These are phyloP conservation scores for Bubo blakistoni DNA, from an alignment of 2,113 vertebrate species.

Conservation along the genomic window DNA sequence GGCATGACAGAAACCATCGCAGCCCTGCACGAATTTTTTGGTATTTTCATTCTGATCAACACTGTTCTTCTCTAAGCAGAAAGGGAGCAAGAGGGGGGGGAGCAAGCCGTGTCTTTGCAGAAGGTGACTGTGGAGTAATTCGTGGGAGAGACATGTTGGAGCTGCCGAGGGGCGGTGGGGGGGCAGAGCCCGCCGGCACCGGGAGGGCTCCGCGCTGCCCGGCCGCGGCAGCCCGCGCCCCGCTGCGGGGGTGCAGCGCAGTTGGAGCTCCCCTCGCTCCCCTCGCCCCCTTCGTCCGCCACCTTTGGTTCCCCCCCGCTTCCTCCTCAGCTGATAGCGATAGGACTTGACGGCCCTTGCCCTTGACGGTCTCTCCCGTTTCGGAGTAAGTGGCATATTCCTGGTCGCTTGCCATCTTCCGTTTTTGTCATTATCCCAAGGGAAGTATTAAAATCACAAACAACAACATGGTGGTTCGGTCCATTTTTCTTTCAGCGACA, in stretches of 20 bases:
- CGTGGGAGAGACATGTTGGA: not conserved
- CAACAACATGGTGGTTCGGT: conserved; percentile 66
- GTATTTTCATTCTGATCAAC: not conserved
- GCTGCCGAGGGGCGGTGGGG: too few relatives aligned
- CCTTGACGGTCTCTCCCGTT: conserved; percentile 75
- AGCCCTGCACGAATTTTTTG: not conserved
- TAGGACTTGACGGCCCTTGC: conserved; percentile 56
- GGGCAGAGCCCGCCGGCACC: too few relatives aligned
- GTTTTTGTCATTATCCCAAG: conserved; percentile 65
- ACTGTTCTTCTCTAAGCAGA: not conserved
- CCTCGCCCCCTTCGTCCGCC: not conserved
- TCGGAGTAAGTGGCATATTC: conserved; percentile 66
- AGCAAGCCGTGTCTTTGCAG: not conserved
- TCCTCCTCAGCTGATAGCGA: not conserved
- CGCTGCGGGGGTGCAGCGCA: not conserved
- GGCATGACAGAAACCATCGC: not conserved
- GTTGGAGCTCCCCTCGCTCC: not conserved
- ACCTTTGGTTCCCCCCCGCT: not conserved
- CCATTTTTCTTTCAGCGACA: conserved; percentile 1
- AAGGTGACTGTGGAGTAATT: not conserved
- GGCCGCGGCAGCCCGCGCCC: not conserved
- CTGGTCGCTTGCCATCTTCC: conserved; percentile 73
- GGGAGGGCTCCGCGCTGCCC: not conserved
- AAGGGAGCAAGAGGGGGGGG: not conserved
- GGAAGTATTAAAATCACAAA: conserved; percentile 67